Evolutionary conservation across 2,797 vertebrate species (phyloP), one percentile per base, ranked within the genome.

Genomic region (Novumbra hubbsi): DNA sequence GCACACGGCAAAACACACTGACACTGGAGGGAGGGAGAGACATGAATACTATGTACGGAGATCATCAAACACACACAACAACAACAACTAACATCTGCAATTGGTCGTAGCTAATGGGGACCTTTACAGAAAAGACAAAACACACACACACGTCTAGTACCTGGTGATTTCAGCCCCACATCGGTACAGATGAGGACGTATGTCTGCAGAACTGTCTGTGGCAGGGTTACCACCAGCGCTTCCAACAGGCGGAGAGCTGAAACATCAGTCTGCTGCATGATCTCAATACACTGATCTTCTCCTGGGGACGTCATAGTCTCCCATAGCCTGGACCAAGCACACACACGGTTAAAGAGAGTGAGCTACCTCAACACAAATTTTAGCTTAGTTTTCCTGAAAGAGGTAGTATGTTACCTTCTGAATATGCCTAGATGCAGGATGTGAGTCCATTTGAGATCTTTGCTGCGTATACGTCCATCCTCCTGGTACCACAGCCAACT

Each of bases 391-490:
- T 57, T 24, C 19, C 24, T 27, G 55, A 24, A 63, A 71, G 52
- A 71, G 50, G 38, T 27, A 60, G 55, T 60, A 60, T 24, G 7
- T 24, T 73, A 96, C 96, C 94, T 86, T 84, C 94, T 95, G 85
- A 95, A 96, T 81, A 96, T 87, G 8, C 96, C 96, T 9, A 96
- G 86, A 85, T 96, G 96, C 30, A 97, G 87, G 32, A 95, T 73
- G 72, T 96, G 96, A 3, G 94, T 89, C 60, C 80, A 79, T 68
- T 89, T 83, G 81, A 95, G 85, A 30, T 87, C 89, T 74, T 90
- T 85, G 76, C 77, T 73, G 0, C 80, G 82, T 0, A 73, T 83
- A 3, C n/a, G 87, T 32, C 93, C 92, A 0, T 96, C 95, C 0
- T 88, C 92, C 70, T 82, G 80, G 85, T 94, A 94, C 95, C 96